Evolutionary conservation across 1,140 invertebrate genomes (phyloP).

Genomic region (Proales similis): DNA sequence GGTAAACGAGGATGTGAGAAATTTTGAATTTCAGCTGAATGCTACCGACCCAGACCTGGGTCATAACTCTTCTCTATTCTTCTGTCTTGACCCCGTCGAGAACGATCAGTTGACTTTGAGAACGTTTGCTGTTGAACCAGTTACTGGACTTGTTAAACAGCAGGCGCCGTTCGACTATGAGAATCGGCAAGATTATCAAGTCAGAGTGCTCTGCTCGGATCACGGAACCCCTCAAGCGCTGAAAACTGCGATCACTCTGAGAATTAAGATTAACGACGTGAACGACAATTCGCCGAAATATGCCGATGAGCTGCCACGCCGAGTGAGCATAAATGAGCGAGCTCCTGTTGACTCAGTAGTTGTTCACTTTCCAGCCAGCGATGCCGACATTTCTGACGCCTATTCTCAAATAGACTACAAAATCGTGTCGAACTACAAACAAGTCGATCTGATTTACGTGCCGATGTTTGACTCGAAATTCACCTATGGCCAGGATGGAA

Average conservation of each 20-base stretch:
- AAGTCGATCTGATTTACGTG: too few species aligned
- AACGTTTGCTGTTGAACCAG: slow-evolving; percentile 27
- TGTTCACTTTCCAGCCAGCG: neutral
- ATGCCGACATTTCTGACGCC: neutral
- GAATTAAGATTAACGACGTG: slow-evolving; percentile 8
- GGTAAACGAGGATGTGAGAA: slow-evolving; percentile 5
- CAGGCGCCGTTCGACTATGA: slow-evolving; percentile 14
- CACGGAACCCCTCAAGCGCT: slow-evolving; percentile 10
- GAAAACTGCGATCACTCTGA: neutral
- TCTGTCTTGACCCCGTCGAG: slow-evolving; percentile 9
- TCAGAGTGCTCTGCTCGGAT: slow-evolving; percentile 16
- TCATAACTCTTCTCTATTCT: slow-evolving; percentile 11
- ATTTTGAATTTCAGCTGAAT: slow-evolving; percentile 7
- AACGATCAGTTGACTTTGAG: slow-evolving; percentile 1
- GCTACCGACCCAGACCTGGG: slow-evolving; percentile 15
- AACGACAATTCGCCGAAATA: slow-evolving; percentile 29
- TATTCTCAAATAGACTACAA: too few species aligned
- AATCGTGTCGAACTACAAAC: too few species aligned
- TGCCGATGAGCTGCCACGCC: neutral
- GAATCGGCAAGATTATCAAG: slow-evolving; percentile 4
- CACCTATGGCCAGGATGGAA: too few species aligned
- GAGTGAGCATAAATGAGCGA: slow-evolving; percentile 8
- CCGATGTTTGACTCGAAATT: too few species aligned
- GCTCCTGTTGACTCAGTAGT: neutral
- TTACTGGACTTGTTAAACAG: slow-evolving; percentile 6